These are phyloP conservation scores for Varecia variegata DNA, from an alignment of 2,797 vertebrate genomes.

Conservation along the genomic window DNA sequence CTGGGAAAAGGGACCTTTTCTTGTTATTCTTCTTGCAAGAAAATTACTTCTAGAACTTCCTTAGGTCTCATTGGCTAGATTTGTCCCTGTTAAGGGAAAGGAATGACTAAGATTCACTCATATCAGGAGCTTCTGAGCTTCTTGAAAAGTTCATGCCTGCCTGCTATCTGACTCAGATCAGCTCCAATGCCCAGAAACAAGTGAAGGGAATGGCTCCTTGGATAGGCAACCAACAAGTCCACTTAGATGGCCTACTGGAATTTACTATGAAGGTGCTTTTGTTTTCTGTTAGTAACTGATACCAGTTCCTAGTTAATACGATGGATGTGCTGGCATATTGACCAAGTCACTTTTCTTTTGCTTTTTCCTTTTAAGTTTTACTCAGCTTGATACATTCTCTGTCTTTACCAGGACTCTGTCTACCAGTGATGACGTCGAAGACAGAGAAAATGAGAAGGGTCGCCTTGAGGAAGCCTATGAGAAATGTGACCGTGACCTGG, in stretches of 20 bases:
- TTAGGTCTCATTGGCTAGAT: not conserved
- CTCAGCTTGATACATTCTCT: slow-evolving; percentile 37
- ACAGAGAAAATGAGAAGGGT: slow-evolving; percentile 95
- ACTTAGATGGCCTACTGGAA: not conserved
- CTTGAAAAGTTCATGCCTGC: not conserved
- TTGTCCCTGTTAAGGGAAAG: not conserved
- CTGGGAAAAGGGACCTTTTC: not conserved
- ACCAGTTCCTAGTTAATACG: not conserved
- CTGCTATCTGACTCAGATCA: not conserved
- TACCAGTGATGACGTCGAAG: slow-evolving; percentile 95
- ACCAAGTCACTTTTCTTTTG: not conserved
- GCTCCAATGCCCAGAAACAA: not conserved
- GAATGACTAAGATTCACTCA: not conserved
- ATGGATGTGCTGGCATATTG: not conserved
- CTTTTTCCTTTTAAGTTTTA: not conserved
- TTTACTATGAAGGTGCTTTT: not conserved
- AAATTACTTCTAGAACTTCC: not conserved
- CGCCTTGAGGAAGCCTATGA: slow-evolving; percentile 97
- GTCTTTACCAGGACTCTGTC: slow-evolving; percentile 91
- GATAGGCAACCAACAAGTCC: not conserved
- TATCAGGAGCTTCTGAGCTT: not conserved
- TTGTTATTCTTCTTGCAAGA: not conserved
- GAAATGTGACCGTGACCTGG: slow-evolving; percentile 94
- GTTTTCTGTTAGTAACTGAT: not conserved
- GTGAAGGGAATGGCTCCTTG: not conserved